A percentile compares a stretch with the other conserved stretches of the same genome.
These are phyloP conservation scores for Pteria penguin DNA, from an alignment of 2,888 invertebrate genomes.

Conservation along the genomic window DNA sequence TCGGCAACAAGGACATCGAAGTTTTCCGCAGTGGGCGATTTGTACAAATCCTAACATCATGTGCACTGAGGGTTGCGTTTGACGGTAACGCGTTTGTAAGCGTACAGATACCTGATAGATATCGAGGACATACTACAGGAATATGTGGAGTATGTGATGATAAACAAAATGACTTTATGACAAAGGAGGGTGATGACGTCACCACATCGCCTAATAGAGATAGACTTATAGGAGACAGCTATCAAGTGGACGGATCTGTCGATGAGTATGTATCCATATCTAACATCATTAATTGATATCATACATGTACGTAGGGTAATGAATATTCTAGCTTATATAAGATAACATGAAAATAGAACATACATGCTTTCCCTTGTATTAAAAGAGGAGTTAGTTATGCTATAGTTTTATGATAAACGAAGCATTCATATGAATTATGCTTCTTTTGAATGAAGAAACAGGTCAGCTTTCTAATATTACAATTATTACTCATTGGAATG, in stretches of 20 bases:
- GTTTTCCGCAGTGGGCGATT: conserved; percentile 12
- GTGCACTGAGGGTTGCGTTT: conserved; percentile 1
- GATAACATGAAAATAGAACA: too few species aligned
- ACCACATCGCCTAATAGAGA: neutral
- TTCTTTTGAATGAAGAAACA: too few species aligned
- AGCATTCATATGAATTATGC: too few species aligned
- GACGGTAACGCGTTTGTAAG: neutral
- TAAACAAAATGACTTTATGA: neutral
- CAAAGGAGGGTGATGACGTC: neutral
- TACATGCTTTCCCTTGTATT: too few species aligned
- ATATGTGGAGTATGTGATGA: conserved; percentile 19
- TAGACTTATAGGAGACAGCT: neutral
- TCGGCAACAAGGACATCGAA: neutral
- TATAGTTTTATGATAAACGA: too few species aligned
- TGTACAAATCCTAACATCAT: neutral
- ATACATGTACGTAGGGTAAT: too few species aligned
- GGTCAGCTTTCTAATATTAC: too few species aligned
- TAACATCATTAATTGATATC: too few species aligned
- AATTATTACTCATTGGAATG: too few species aligned
- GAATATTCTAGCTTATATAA: too few species aligned
- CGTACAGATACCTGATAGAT: neutral
- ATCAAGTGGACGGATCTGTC: neutral
- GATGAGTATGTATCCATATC: too few species aligned
- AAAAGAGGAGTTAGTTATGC: too few species aligned
- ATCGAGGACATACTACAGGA: neutral